These are phyloP conservation scores for Xyliphius kryptos DNA, from an alignment of 2,113 vertebrate genomes.

Conservation along the genomic window DNA sequence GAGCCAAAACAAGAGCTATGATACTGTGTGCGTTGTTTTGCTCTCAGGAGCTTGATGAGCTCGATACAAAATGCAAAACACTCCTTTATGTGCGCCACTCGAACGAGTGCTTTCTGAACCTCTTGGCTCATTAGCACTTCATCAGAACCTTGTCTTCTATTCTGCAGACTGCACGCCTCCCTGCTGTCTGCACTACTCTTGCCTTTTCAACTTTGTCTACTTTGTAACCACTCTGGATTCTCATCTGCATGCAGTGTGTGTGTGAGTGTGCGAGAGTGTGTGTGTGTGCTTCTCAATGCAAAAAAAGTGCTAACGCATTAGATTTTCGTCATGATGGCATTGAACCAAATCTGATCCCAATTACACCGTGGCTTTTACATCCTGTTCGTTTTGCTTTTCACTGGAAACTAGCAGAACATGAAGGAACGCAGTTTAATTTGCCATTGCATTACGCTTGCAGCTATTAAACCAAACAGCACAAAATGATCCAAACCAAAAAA, in stretches of 20 bases:
- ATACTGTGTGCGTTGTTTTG: too few species aligned
- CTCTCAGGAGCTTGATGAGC: too few species aligned
- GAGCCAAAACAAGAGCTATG: too few species aligned
- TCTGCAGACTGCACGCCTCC: conserved; percentile 19
- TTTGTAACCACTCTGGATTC: conserved; percentile 14
- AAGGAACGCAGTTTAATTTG: conserved; percentile 19
- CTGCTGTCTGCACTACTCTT: too few species aligned
- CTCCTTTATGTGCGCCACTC: too few species aligned
- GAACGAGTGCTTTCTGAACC: too few species aligned
- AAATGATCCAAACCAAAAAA: conserved; percentile 4
- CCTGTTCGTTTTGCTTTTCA: too few species aligned
- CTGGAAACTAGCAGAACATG: conserved; percentile 12
- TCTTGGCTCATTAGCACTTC: conserved; percentile 4
- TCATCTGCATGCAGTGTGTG: too few species aligned
- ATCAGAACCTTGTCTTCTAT: conserved; percentile 7
- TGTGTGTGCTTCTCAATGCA: too few species aligned
- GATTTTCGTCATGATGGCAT: conserved; percentile 24
- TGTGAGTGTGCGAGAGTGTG: too few species aligned
- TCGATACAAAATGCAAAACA: too few species aligned
- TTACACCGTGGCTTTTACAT: conserved; percentile 29
- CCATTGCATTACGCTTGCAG: conserved; percentile 9
- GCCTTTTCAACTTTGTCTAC: too few species aligned
- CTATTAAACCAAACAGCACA: conserved; percentile 13
- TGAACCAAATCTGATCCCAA: conserved; percentile 28
- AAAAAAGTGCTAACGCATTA: conserved; percentile 14